Base-by-base conservation (phyloP, 2,797 vertebrate genomes). In the Argya squamiceps region DNA sequence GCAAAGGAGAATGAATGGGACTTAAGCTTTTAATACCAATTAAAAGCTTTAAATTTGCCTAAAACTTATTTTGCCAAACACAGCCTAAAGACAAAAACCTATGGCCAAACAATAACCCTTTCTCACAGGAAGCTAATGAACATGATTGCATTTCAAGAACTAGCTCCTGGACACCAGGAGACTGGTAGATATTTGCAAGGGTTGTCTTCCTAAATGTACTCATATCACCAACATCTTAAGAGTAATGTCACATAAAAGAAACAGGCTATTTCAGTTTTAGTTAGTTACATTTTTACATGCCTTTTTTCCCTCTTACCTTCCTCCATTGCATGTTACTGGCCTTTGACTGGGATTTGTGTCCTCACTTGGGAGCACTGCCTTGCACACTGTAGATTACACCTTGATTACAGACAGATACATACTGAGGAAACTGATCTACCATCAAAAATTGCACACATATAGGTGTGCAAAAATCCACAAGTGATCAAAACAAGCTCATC, bases 261-360 rank as follows among this genome's bases (percentile, higher is more conserved):
- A 49, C 13, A 24, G 30, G 9, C 7, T 49, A 37, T 43, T 34
- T 89, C 20, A n/a, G 15, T 62, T 91, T 75, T 47, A 69, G 34
- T 55, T 29, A 50, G 36, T 46, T 58, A 50, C 2, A 7, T 65
- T 88, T 81, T 76, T n/a, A 41, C 2, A 0, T 32, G 26, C 2
- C 5, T 67, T 21, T 8, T 30, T 11, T 11, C 2, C 2, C 2
- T 8, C 30, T 63, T 44, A 16, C 21, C 20, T 77, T 77, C n/a
- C 32, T 52, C n/a, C 55, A 55, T 8, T 0, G 0, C 55, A 34
- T 0, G 3, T 52, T 55, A 65, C 36, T 41, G 32, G 41, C 32
- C 36, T 87, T 71, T n/a, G 32, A 47, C 15, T 65, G 30, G n/a
- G 5, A 79, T 49, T n/a, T 84, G 22, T 60, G 27, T 32, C 46